These are phyloP conservation scores for Furnarius figulus DNA, from an alignment of 2,113 vertebrate species.

Conservation along the genomic window DNA sequence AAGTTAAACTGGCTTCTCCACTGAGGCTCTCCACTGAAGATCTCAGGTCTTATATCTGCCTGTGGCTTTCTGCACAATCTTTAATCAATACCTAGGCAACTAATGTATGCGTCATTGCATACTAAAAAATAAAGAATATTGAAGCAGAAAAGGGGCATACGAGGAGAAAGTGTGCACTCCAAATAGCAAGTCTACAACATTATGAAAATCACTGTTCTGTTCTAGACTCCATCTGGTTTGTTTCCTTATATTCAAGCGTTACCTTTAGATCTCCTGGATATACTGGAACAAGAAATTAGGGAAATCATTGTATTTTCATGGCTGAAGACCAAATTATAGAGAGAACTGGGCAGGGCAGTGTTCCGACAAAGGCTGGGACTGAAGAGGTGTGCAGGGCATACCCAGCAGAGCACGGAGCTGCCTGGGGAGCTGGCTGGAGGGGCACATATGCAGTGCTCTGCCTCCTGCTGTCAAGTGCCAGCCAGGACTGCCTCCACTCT, in stretches of 20 bases:
- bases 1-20: not conserved
- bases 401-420: not conserved
- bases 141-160: not conserved
- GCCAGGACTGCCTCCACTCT: not conserved
- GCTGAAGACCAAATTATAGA: not conserved
- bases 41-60: not conserved
- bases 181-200: not conserved
- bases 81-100: not conserved
- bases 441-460: accelerated
- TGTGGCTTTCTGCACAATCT: not conserved
- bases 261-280: not conserved
- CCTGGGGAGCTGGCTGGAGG: not conserved
- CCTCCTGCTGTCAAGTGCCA: not conserved
- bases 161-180: not conserved
- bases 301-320: not conserved
- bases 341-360: not conserved
- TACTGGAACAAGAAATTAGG: not conserved
- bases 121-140: not conserved
- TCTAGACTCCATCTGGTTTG: not conserved
- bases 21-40: not conserved
- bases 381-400: not conserved
- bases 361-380: not conserved
- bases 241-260: not conserved
- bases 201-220: not conserved
- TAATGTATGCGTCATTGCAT: not conserved